A percentile compares a stretch with the other conserved stretches of the same genome.
Evolutionary conservation across 2,888 invertebrate genomes (phyloP).

Genomic region (Drosophila helvetica): DNA sequence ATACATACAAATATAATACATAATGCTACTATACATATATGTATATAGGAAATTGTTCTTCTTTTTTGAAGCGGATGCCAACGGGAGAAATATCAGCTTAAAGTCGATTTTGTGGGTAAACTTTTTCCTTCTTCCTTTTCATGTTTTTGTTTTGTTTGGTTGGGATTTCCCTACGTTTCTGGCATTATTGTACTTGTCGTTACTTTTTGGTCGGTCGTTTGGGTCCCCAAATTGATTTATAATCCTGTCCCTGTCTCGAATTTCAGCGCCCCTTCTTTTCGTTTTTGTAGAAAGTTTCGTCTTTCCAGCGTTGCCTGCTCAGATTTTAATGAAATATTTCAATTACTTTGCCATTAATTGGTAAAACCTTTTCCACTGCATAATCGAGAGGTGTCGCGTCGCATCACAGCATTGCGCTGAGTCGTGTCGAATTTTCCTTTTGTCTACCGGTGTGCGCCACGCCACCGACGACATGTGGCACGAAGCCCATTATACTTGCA

Average conservation of each 20-base stretch:
- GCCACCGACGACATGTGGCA: slow-evolving; percentile 57
- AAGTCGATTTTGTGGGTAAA: slow-evolving; percentile 51
- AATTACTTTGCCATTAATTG: slow-evolving; percentile 78
- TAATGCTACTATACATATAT: slow-evolving; percentile 41
- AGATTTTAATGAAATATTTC: slow-evolving; percentile 68
- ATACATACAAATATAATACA: slow-evolving; percentile 11
- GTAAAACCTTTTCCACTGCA: slow-evolving; percentile 44
- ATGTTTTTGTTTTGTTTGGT: slow-evolving; percentile 22
- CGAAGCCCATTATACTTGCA: slow-evolving; percentile 60
- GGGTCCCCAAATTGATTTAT: slow-evolving; percentile 73
- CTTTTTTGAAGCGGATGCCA: not conserved
- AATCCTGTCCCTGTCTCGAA: slow-evolving; percentile 65
- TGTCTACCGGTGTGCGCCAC: slow-evolving; percentile 47
- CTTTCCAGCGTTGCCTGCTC: slow-evolving; percentile 10
- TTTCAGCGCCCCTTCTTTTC: slow-evolving; percentile 37
- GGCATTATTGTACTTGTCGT: slow-evolving; percentile 51
- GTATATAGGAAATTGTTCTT: slow-evolving; percentile 44
- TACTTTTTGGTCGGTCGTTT: slow-evolving; percentile 56
- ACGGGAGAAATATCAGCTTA: slow-evolving; percentile 64
- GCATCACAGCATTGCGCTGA: slow-evolving; percentile 22
- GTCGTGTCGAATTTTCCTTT: slow-evolving; percentile 32
- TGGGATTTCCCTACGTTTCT: slow-evolving; percentile 12
- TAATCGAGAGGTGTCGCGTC: slow-evolving; percentile 40
- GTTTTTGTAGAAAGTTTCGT: slow-evolving; percentile 18
- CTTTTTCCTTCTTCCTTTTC: slow-evolving; percentile 39